A percentile compares a stretch with the other conserved stretches of the same genome.
These are phyloP conservation scores for Telenomus remus DNA, from an alignment of 1,140 invertebrate genomes.

Conservation along the genomic window DNA sequence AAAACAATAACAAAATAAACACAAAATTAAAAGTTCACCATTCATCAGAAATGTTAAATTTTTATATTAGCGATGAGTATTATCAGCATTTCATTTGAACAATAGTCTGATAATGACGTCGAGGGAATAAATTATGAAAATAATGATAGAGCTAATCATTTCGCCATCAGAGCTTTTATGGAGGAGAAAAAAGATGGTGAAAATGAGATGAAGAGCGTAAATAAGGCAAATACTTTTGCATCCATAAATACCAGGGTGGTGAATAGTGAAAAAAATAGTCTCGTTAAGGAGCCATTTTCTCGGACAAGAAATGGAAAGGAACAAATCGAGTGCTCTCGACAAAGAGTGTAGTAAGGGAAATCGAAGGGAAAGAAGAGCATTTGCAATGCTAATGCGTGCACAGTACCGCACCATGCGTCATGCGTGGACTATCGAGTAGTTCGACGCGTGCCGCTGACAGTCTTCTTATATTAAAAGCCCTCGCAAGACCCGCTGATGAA, in stretches of 20 bases:
- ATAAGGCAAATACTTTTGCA: conserved; percentile 53
- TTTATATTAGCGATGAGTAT: not conserved
- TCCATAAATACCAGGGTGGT: conserved; percentile 37
- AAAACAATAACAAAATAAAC: not conserved
- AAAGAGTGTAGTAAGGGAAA: conserved; percentile 44
- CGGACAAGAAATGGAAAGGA: conserved; percentile 53
- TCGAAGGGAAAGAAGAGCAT: conserved; percentile 55
- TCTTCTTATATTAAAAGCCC: conserved; percentile 57
- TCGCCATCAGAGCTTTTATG: conserved; percentile 30
- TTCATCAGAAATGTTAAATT: too few relatives aligned
- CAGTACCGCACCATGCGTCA: conserved; percentile 57
- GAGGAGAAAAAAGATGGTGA: conserved; percentile 3
- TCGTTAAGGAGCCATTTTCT: conserved; percentile 53
- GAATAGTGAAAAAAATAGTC: conserved; percentile 45
- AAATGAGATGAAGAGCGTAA: conserved; percentile 33
- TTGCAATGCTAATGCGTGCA: conserved; percentile 59
- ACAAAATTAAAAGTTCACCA: too few relatives aligned
- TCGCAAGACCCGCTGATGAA: conserved; percentile 44
- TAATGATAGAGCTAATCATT: conserved; percentile 38
- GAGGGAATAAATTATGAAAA: conserved; percentile 51
- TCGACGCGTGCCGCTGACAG: conserved; percentile 58
- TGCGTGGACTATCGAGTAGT: conserved; percentile 57
- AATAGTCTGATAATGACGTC: conserved; percentile 9
- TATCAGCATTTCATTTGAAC: not conserved
- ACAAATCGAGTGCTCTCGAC: conserved; percentile 57